These are phyloP conservation scores for Meteorus colon DNA, from an alignment of 2,888 invertebrate genomes.

Conservation along the genomic window DNA sequence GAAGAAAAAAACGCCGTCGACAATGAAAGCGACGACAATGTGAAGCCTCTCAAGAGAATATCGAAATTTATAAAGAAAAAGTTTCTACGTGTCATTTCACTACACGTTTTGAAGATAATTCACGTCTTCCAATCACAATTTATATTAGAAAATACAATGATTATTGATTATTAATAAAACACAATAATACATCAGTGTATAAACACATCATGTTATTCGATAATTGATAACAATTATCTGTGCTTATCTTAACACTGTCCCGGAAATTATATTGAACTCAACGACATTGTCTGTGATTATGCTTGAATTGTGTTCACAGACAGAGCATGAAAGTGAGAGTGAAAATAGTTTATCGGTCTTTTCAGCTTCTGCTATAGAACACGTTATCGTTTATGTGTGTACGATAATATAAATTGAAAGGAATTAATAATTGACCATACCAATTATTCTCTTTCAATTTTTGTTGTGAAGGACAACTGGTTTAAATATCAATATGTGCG, in stretches of 20 bases:
- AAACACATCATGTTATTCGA: neutral
- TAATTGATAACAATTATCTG: neutral
- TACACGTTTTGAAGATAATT: too few species aligned
- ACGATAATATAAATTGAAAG: too few species aligned
- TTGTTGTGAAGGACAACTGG: too few species aligned
- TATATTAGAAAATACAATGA: neutral
- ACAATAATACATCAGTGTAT: neutral
- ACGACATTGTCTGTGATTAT: constrained; percentile 1
- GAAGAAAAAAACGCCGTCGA: neutral
- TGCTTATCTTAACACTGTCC: neutral
- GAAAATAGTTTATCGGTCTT: neutral
- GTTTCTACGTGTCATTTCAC: too few species aligned
- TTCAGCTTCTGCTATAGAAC: too few species aligned
- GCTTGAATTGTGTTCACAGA: neutral
- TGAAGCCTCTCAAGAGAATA: too few species aligned
- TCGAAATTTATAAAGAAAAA: too few species aligned
- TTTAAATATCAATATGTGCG: too few species aligned
- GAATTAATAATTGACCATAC: too few species aligned
- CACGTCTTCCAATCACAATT: too few species aligned
- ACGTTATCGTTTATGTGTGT: too few species aligned
- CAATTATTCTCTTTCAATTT: too few species aligned
- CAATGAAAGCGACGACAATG: neutral
- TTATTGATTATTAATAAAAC: constrained; percentile 3
- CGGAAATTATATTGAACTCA: neutral
- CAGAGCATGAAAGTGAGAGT: neutral